These are phyloP conservation scores for Tamandua tetradactyla DNA, from an alignment of 2,797 vertebrate species.

Conservation along the genomic window DNA sequence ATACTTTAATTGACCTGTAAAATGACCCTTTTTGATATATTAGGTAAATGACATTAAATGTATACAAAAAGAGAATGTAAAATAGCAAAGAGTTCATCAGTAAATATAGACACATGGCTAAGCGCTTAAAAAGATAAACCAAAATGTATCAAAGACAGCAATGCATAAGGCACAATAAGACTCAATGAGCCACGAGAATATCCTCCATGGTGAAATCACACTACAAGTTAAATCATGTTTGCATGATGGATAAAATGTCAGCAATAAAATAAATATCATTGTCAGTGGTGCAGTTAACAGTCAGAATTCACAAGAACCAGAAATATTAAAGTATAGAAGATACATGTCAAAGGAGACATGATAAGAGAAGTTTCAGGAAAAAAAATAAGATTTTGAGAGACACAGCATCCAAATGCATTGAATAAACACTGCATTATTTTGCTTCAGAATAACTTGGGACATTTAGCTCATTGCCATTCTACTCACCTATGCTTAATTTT, in stretches of 20 bases:
- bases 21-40: background rate
- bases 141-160: background rate
- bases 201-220: background rate
- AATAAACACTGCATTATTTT: background rate
- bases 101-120: background rate
- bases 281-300: background rate
- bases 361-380: background rate
- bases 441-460: background rate
- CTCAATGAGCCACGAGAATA: background rate
- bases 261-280: background rate
- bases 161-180: background rate
- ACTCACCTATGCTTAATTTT: background rate
- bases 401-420: background rate
- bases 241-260: slow-evolving; percentile 8
- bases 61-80: background rate
- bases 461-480: background rate
- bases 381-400: background rate
- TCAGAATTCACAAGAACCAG: background rate
- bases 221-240: background rate
- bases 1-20: background rate
- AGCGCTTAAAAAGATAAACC: slow-evolving; percentile 3
- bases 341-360: background rate
- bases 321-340: background rate
- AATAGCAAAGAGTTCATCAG: background rate
- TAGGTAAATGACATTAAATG: background rate